Conservation (phyloP, 2,797 vertebrate genomes). For the Pteronotus mesoamericanus region DNA sequence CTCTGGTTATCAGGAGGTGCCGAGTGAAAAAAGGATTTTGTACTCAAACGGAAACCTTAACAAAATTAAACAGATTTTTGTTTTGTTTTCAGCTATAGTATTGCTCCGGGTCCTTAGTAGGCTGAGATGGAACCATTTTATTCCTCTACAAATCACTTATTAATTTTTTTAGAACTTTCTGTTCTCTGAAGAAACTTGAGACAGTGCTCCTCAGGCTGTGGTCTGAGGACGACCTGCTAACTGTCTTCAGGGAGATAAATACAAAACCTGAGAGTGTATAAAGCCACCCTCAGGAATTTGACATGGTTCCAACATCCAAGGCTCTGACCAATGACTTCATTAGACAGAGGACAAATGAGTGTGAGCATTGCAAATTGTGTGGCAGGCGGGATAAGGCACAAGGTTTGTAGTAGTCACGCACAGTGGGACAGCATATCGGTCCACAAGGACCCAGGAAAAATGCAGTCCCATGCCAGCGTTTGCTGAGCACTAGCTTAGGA, state of each 20-base stretch:
- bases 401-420: not conserved
- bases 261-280: not conserved
- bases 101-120: not conserved
- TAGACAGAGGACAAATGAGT: fast-evolving
- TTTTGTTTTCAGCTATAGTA: not conserved
- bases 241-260: not conserved
- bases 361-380: no score
- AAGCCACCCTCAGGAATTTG: not conserved
- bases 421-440: no score
- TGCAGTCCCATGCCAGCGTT: not conserved
- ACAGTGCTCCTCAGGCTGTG: not conserved
- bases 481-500: not conserved
- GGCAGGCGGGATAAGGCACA: no score
- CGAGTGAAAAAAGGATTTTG: not conserved
- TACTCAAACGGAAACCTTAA: not conserved
- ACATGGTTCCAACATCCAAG: not conserved
- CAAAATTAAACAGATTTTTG: not conserved
- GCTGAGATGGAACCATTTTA: not conserved
- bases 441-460: not conserved
- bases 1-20: not conserved
- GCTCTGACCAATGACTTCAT: not conserved
- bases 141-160: not conserved
- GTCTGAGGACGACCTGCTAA: not conserved
- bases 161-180: not conserved
- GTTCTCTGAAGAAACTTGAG: not conserved